phyloP scores from a whole-genome alignment of 2,113 vertebrate genomes.

The Montifringilla adamsi region DNA sequence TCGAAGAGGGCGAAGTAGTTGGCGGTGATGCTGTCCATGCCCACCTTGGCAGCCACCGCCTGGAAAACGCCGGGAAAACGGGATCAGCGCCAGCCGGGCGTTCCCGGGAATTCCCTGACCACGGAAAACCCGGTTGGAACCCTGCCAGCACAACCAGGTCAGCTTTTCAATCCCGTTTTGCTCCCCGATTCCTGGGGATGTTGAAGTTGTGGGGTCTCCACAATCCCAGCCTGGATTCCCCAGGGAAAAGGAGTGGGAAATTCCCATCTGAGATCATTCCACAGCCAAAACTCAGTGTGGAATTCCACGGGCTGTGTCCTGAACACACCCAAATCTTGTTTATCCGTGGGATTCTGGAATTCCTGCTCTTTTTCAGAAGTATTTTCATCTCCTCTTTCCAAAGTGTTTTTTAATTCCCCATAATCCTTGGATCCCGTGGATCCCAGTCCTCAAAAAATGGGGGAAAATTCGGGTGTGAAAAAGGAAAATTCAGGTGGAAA shows the following conservation, averaged over 20 bases:
- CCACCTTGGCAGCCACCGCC: conserved; percentile 16
- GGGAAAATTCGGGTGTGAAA: not conserved
- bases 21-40: conserved; percentile 14
- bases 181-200: not conserved
- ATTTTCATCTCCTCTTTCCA: not conserved
- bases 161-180: too few species aligned
- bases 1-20: conserved; percentile 6
- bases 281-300: accelerated
- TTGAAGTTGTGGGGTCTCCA: accelerated
- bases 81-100: not conserved
- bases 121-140: not conserved
- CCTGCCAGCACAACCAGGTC: not conserved
- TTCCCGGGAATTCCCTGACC: not conserved
- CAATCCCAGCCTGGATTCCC: not conserved
- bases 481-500: not conserved
- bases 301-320: not conserved
- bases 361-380: not conserved
- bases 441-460: accelerated
- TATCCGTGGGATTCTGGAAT: accelerated
- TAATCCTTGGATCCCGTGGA: not conserved
- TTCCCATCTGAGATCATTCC: accelerated
- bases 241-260: not conserved
- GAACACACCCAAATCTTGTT: accelerated
- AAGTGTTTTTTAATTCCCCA: accelerated
- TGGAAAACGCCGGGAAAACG: not conserved